These are phyloP conservation scores for Stenurella melanura DNA, from an alignment of 2,888 invertebrate species.

Conservation along the genomic window DNA sequence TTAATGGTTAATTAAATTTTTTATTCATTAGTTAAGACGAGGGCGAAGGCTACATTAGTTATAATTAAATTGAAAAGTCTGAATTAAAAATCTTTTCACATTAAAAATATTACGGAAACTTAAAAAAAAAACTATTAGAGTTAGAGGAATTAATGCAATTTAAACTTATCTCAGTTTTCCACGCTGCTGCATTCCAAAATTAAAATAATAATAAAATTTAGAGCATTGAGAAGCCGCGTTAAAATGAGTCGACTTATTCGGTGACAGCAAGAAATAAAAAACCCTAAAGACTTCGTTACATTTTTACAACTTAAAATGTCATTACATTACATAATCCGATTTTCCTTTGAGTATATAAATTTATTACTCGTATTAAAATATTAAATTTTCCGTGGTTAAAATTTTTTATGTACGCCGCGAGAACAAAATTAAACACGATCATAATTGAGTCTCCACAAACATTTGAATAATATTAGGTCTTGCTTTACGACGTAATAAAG, in stretches of 20 bases:
- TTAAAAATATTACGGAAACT: constrained; percentile 12
- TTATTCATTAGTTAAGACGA: constrained; percentile 5
- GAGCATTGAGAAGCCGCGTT: constrained; percentile 44
- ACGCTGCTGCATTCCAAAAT: constrained; percentile 61
- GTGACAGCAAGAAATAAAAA: constrained; percentile 33
- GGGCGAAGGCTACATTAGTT: not conserved
- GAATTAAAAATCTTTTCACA: constrained; percentile 31
- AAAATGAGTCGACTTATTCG: constrained; percentile 27
- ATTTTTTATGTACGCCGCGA: constrained; percentile 21
- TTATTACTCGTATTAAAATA: constrained; percentile 30
- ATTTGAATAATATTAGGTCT: constrained; percentile 45
- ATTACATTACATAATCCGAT: constrained; percentile 32
- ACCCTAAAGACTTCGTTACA: constrained; percentile 34
- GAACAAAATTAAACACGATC: constrained; percentile 36
- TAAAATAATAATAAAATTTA: constrained; percentile 65
- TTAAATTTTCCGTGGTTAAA: constrained; percentile 34
- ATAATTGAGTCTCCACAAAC: constrained; percentile 40
- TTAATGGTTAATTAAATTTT: not conserved
- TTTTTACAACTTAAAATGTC: constrained; percentile 40
- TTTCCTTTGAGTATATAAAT: constrained; percentile 35
- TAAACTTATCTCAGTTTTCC: constrained; percentile 63
- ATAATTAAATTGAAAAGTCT: constrained; percentile 22
- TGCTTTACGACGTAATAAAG: constrained; percentile 49
- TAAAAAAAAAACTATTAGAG: constrained; percentile 44
- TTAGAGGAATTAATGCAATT: constrained; percentile 57